These are phyloP conservation scores for Tachina grossa DNA, from an alignment of 2,888 invertebrate genomes.

Conservation along the genomic window DNA sequence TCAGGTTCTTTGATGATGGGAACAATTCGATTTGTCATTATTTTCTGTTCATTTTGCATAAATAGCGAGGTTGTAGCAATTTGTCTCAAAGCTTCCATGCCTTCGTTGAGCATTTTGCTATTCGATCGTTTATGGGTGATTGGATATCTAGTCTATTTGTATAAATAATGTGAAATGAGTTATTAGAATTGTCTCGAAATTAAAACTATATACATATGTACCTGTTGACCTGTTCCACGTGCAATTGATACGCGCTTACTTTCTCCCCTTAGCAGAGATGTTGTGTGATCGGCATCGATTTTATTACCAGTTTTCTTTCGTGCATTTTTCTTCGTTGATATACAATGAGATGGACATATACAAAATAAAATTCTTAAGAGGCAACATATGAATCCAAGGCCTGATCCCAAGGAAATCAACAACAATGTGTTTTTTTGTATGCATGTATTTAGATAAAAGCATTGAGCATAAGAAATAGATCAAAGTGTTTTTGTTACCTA, in stretches of 20 bases:
- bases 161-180: neutral
- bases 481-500: constrained; percentile 81
- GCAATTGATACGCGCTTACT: constrained; percentile 82
- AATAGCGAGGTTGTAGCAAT: constrained; percentile 83
- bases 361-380: constrained; percentile 92
- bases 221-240: constrained; percentile 80
- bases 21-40: constrained; percentile 80
- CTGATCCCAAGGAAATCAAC: constrained; percentile 76
- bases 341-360: constrained; percentile 91
- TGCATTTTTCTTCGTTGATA: constrained; percentile 86
- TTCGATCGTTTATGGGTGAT: constrained; percentile 81
- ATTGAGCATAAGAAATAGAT: constrained; percentile 57
- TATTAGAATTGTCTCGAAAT: neutral
- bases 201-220: constrained; percentile 53
- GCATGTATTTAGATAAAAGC: constrained; percentile 24
- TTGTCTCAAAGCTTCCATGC: constrained; percentile 83
- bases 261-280: constrained; percentile 82
- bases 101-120: constrained; percentile 83
- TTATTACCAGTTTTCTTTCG: constrained; percentile 84
- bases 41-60: constrained; percentile 83
- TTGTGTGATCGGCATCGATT: constrained; percentile 83
- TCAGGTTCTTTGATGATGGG: constrained; percentile 83
- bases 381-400: constrained; percentile 91
- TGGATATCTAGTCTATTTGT: constrained; percentile 77
- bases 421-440: constrained; percentile 28